phyloP scores from a whole-genome alignment of 1,140 invertebrate genomes.

The Drosophila parvula region DNA sequence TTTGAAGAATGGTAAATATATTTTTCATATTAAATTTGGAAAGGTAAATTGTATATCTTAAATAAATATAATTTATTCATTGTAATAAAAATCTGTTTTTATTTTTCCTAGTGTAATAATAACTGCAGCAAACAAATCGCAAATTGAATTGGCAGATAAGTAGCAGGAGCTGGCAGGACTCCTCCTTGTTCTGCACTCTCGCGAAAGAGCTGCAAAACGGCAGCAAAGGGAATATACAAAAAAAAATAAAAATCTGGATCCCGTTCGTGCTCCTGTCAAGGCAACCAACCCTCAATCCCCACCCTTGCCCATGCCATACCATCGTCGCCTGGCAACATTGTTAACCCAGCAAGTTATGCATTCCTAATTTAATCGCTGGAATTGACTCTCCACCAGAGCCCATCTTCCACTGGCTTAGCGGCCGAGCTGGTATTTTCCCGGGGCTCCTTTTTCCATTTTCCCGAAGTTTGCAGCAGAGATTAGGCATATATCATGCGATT shows the following conservation, averaged over 20 bases:
- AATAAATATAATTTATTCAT: too few species aligned
- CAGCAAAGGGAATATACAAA: constrained; percentile 64
- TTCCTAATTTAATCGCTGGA: constrained; percentile 82
- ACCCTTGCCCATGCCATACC: not conserved
- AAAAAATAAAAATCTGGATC: constrained; percentile 73
- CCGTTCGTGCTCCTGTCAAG: constrained; percentile 46
- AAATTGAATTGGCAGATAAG: constrained; percentile 73
- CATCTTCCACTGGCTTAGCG: constrained; percentile 57
- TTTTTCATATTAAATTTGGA: too few species aligned
- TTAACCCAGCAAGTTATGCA: constrained; percentile 81
- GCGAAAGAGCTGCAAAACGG: constrained; percentile 12
- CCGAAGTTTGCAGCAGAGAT: constrained; percentile 72
- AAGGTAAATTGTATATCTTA: too few species aligned
- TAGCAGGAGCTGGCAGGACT: constrained; percentile 20
- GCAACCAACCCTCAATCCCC: constrained; percentile 1
- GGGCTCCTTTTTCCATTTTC: constrained; percentile 23
- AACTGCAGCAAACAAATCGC: constrained; percentile 57
- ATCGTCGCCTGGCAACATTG: constrained; percentile 47
- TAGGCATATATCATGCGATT: constrained; percentile 82
- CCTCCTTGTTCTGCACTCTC: constrained; percentile 3
- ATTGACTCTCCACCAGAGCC: constrained; percentile 77
- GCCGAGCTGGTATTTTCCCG: not conserved
- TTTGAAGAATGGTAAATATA: not conserved
- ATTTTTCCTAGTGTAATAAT: constrained; percentile 5
- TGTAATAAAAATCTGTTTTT: not conserved